Conservation (phyloP, 2,888 invertebrate genomes). For the Nipponacmea schrenckii region DNA sequence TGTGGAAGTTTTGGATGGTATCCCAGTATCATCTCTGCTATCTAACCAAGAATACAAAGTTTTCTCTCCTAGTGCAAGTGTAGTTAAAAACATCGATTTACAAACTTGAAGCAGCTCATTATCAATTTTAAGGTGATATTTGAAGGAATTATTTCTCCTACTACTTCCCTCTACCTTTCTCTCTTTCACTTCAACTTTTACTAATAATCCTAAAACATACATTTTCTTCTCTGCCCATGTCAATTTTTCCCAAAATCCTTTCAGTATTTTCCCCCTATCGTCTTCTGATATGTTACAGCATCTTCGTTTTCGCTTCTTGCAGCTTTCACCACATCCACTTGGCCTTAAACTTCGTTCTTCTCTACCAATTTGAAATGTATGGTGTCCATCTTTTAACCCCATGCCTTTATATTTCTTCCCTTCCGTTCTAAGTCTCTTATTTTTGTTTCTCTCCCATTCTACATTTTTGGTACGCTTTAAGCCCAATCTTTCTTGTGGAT, state of each 20-base stretch:
- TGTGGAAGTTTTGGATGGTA: neutral
- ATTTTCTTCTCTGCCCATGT: neutral
- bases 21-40: neutral
- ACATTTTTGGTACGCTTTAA: too few species aligned
- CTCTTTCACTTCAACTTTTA: neutral
- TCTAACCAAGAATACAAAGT: neutral
- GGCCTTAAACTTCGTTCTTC: neutral
- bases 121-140: neutral
- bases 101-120: conserved; percentile 4
- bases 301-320: conserved; percentile 10
- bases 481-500: too few species aligned
- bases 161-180: neutral
- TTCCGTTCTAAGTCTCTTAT: conserved; percentile 9
- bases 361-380: neutral
- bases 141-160: conserved; percentile 1
- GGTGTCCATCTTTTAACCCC: neutral
- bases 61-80: conserved; percentile 4
- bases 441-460: conserved; percentile 8
- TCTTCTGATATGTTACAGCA: neutral
- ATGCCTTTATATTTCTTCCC: conserved; percentile 14
- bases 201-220: neutral
- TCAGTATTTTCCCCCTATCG: conserved; percentile 3
- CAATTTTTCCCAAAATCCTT: conserved; percentile 12
- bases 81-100: conserved; percentile 12
- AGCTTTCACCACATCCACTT: conserved; percentile 7